Base-by-base conservation (phyloP, 2,113 vertebrate genomes). In the Chaetodon auriga region DNA sequence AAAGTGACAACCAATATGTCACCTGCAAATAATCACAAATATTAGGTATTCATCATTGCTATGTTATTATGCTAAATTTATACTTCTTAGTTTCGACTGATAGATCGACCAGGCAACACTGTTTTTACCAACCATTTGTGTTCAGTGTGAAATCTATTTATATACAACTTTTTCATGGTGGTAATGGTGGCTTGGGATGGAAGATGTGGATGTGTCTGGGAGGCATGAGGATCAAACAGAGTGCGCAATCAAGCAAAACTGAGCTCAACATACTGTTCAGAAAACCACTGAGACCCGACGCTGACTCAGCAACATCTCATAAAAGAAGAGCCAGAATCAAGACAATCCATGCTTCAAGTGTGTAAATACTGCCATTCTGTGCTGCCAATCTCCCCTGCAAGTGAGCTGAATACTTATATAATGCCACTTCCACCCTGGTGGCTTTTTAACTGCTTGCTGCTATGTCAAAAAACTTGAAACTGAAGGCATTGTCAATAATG, bases 141-240 rank as follows among this genome's bases (percentile, higher is more conserved):
- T 90, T 90, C 87, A 88, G 83, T 81, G 45, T 87, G 85, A 82
- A 92, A 93, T 87, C 78, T 92, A 89, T 93, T 91, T 85, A 85
- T 86, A 89, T 49, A 75, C 53, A 63, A 60, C 69, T 84, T 78
- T 78, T 87, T 83, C 65, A 80, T 62, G 69, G 73, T 46, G 35
- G 80, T 63, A 48, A 79, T 41, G 21, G 74, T 23, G 51, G 79
- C 57, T 83, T 72, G 35, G 74, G 46, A 70, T 68, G 43, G 41
- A 76, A 76, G 58, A 77, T 68, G 65, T 62, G 78, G 51, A 46
- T 23, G 16, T 2, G n/a, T 68, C 51, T 57, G 23, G n/a, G 68
- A 78, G 48, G 62, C 63, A 53, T 14, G n/a, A 74, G 60, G 74
- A 77, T 72, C 78, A 80, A 72, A 78, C 57, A 58, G 71, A 82